Percentiles rank a stretch among this genome's conserved stretches.
Evolutionary conservation across 2,113 vertebrate genomes (phyloP).

Genomic region (Sapajus apella): DNA sequence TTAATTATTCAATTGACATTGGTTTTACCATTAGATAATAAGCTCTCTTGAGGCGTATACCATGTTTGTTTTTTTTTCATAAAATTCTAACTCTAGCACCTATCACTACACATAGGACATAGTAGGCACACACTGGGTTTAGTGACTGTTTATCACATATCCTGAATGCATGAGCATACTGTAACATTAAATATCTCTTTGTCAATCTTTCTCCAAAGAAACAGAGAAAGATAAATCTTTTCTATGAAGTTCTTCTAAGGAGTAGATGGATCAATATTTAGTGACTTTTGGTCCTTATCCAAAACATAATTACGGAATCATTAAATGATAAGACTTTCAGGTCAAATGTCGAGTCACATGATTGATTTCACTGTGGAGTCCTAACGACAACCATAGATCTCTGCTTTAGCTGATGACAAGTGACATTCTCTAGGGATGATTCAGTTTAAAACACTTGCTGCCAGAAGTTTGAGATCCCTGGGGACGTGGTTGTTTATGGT

Average conservation of each 20-base stretch:
- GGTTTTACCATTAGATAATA: neutral
- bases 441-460: neutral
- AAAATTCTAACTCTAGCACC: neutral
- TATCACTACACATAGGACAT: neutral
- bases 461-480: neutral
- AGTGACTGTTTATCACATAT: neutral
- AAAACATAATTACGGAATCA: neutral
- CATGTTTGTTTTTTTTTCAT: neutral
- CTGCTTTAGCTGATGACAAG: neutral
- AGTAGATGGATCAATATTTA: neutral
- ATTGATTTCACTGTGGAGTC: neutral
- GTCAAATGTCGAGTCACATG: neutral
- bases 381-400: neutral
- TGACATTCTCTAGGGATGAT: neutral
- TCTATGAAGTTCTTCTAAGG: neutral
- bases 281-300: neutral
- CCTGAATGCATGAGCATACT: neutral
- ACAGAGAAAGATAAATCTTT: neutral
- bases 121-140: accelerated
- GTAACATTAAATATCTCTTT: neutral
- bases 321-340: neutral
- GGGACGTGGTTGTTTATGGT: too few species aligned
- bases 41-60: neutral
- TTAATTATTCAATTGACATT: neutral
- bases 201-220: neutral